phyloP scores from a whole-genome alignment of 2,797 vertebrate genomes.

The Myotis pilosus region DNA sequence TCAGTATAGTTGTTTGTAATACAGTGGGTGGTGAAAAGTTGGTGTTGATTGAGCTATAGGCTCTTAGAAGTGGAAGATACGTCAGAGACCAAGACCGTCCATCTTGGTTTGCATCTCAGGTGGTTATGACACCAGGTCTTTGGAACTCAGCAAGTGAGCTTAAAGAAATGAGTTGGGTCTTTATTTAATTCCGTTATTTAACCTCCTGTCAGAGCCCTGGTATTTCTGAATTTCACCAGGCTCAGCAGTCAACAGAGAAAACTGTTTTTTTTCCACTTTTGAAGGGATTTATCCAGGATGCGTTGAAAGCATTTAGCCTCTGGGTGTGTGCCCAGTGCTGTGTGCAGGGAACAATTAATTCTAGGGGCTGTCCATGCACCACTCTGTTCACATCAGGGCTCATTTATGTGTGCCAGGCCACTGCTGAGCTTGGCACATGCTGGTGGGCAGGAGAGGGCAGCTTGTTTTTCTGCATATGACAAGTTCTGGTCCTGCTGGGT shows the following conservation, averaged over 20 bases:
- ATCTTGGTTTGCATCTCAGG: slow-evolving; percentile 41
- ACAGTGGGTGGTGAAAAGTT: not conserved
- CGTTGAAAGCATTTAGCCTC: slow-evolving; percentile 41
- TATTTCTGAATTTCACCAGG: slow-evolving; percentile 31
- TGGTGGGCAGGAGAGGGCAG: slow-evolving; percentile 59
- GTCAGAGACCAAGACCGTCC: not conserved
- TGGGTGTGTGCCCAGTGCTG: slow-evolving; percentile 69
- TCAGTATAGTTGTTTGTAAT: not conserved
- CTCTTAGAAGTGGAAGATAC: not conserved
- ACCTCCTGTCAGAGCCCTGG: not conserved
- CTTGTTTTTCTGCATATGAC: slow-evolving; percentile 53
- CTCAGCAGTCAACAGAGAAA: slow-evolving; percentile 53
- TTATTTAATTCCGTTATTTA: slow-evolving; percentile 47
- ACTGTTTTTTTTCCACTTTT: slow-evolving; percentile 51
- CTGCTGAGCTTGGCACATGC: slow-evolving; percentile 72
- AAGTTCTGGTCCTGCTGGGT: slow-evolving; percentile 20
- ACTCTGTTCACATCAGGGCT: slow-evolving; percentile 65
- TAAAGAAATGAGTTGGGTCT: slow-evolving; percentile 12
- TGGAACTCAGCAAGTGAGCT: slow-evolving; percentile 27
- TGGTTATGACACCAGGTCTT: not conserved
- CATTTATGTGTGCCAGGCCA: slow-evolving; percentile 72
- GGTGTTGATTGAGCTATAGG: not conserved
- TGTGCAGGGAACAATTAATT: slow-evolving; percentile 67
- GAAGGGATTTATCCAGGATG: slow-evolving; percentile 50
- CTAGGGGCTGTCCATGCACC: slow-evolving; percentile 44